phyloP scores from a whole-genome alignment of 2,113 vertebrate genomes.

The Halichoeres trimaculatus region DNA sequence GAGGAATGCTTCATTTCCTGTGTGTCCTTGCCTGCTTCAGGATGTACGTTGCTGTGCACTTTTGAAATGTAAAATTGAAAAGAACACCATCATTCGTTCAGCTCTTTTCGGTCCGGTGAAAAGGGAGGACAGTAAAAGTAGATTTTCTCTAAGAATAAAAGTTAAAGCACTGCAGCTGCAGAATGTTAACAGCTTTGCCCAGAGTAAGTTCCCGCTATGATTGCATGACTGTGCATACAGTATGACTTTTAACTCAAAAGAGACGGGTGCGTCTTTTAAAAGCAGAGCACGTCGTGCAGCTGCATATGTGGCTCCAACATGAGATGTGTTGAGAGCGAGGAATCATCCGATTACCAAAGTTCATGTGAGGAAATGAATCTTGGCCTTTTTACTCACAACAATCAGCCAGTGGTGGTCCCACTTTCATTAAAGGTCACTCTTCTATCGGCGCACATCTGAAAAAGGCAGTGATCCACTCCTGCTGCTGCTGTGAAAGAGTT shows the following conservation, averaged over 20 bases:
- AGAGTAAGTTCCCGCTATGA: not conserved
- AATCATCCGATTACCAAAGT: not conserved
- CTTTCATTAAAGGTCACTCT: slow-evolving; percentile 38
- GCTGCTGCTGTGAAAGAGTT: slow-evolving; percentile 18
- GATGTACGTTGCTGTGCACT: not conserved
- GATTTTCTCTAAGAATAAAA: not conserved
- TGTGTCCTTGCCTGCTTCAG: not conserved
- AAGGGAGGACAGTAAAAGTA: too few relatives aligned
- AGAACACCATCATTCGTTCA: too few relatives aligned
- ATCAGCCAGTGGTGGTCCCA: not conserved
- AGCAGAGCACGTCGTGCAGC: not conserved
- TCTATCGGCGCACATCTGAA: slow-evolving; percentile 26
- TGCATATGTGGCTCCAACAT: not conserved
- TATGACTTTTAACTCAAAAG: not conserved
- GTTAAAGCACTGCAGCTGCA: not conserved
- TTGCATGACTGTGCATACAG: not conserved
- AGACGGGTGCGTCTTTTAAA: not conserved
- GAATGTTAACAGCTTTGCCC: not conserved
- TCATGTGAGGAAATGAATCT: not conserved
- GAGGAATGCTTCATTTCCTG: not conserved
- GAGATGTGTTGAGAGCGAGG: not conserved
- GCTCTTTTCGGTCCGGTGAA: too few relatives aligned
- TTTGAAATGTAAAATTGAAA: not conserved
- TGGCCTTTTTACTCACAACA: slow-evolving; percentile 9
- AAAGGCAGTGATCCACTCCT: slow-evolving; percentile 25